Percentiles rank a stretch among this genome's conserved stretches.
phyloP scores from a whole-genome alignment of 2,888 invertebrate genomes.

The Timema podura region DNA sequence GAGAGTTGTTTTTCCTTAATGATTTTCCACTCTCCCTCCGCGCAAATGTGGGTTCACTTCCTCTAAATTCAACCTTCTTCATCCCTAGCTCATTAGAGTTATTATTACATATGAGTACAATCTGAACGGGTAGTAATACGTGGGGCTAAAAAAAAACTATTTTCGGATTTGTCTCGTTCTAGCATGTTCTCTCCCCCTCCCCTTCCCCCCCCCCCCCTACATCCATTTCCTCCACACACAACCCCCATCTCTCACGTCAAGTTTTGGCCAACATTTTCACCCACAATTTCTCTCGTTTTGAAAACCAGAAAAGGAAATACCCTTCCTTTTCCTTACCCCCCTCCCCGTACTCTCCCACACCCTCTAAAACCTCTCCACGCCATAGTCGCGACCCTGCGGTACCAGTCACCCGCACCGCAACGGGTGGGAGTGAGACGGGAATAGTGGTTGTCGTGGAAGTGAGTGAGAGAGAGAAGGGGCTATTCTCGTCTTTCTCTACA shows the following conservation, averaged over 20 bases:
- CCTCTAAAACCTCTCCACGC: no score
- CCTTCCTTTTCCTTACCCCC: background rate
- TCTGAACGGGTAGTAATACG: no score
- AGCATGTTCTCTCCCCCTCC: no score
- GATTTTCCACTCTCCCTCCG: no score
- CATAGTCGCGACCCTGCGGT: constrained; percentile 20
- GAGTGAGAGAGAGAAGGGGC: background rate
- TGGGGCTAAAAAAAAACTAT: no score
- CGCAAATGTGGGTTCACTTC: no score
- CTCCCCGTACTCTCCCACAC: background rate
- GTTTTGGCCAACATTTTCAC: constrained; percentile 25
- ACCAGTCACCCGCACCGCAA: constrained; percentile 26
- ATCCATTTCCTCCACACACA: background rate
- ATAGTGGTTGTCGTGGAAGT: constrained; percentile 1
- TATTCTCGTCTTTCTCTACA: background rate
- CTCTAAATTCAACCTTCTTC: no score
- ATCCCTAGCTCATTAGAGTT: no score
- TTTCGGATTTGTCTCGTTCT: no score
- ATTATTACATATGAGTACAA: no score
- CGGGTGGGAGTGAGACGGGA: background rate
- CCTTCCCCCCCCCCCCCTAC: no score
- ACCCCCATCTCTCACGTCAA: constrained; percentile 19
- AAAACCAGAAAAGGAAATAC: constrained; percentile 19
- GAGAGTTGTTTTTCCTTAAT: no score
- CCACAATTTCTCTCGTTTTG: constrained; percentile 26